A percentile compares a stretch with the other conserved stretches of the same genome.
Evolutionary conservation across 2,113 vertebrate genomes (phyloP).

Genomic region (Nettapus auritus): DNA sequence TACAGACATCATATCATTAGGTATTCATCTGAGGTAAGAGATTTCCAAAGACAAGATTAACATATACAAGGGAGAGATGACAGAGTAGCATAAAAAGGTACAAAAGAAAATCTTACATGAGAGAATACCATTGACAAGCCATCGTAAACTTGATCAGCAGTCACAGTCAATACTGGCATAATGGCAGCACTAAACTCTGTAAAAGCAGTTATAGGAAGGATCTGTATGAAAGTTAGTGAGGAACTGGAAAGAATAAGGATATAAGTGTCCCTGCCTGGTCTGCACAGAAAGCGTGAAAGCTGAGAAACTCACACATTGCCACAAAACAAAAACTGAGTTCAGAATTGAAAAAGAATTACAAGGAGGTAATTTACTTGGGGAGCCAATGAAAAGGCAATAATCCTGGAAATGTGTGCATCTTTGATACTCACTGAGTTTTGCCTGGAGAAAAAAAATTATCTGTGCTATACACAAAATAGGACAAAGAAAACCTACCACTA

Average conservation of each 20-base stretch:
- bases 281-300: background rate
- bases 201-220: background rate
- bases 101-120: background rate
- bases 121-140: rapidly evolving
- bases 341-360: background rate
- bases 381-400: background rate
- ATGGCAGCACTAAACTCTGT: background rate
- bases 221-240: background rate
- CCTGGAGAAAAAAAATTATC: background rate
- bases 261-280: background rate
- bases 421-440: background rate
- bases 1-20: rapidly evolving
- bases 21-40: background rate
- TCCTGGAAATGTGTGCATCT: background rate
- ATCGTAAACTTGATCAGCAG: background rate
- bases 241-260: background rate
- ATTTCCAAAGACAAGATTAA: background rate
- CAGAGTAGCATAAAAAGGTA: background rate
- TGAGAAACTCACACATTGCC: background rate
- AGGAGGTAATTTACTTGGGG: background rate
- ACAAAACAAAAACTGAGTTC: background rate
- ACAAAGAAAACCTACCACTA: background rate
- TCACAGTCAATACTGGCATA: background rate
- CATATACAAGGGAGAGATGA: background rate
- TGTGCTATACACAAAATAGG: background rate